Base-by-base conservation (phyloP, 1,140 invertebrate genomes). In the Macrosteles quadrilineatus region DNA sequence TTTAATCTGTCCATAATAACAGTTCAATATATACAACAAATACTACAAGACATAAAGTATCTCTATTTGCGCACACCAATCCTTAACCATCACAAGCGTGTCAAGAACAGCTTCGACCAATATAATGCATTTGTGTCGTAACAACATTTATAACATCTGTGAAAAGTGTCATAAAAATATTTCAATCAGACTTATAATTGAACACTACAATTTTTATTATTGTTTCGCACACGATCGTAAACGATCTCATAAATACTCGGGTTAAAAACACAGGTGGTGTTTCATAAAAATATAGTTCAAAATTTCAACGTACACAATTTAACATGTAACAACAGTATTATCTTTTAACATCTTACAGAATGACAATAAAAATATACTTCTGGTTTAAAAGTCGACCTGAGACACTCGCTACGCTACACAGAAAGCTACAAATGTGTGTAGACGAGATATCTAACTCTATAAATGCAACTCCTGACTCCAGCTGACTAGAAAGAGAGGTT, bases 1-100 rank as follows among this genome's bases (percentile, higher is more conserved):
- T 59, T 59, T 59, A 59, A 59, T 59, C 55, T 59, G 47, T 50
- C n/a, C 27, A 59, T 59, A 59, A 59, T 25, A 59, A 59, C 55
- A 36, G 32, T 36, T 36, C 32, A 59, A 59, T 59, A 59, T 59
- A 25, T 59, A 59, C 55, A 59, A 59, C 21, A 59, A 59, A 59
- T 59, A 59, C 55, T 59, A 59, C 55, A 59, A 59, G 55, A 59
- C 55, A 59, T 50, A 50, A 27, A 59, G 27, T 29, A 59, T 59
- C 55, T 30, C 55, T 30, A 59, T 59, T 3, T 27, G 55, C 55
- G 27, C 55, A 59, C 14, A 59, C 27, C 55, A 30, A 23, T 30
- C 55, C 55, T 59, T 23, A 6, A 29, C 17, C 47, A 19, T 36
- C 32, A 36, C 32, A 36, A 36, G 32, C 17, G 47, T 50, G 47